phyloP scores from a whole-genome alignment of 2,113 vertebrate genomes.

The Ameiurus melas region DNA sequence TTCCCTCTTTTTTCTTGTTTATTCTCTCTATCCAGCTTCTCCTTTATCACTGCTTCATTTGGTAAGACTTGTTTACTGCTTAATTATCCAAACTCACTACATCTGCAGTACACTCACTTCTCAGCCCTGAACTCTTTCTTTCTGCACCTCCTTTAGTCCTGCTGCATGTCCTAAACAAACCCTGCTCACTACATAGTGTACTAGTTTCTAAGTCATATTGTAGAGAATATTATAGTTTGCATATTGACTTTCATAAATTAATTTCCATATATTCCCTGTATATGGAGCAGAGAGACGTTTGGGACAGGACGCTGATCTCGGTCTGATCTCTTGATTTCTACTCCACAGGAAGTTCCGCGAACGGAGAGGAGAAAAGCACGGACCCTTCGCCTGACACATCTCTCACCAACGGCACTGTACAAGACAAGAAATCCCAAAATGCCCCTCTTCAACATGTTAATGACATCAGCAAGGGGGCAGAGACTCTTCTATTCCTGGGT shows the following conservation, averaged over 20 bases:
- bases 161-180: background rate
- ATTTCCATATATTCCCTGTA: background rate
- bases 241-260: background rate
- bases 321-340: background rate
- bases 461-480: constrained; percentile 10
- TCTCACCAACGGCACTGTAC: constrained; percentile 57
- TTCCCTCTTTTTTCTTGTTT: background rate
- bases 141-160: background rate
- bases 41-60: constrained; percentile 1
- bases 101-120: background rate
- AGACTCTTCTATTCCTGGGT: constrained; percentile 50
- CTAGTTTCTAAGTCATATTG: background rate
- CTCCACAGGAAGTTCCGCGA: constrained; percentile 21
- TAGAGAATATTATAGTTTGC: background rate
- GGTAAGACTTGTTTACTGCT: constrained; percentile 14
- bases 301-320: background rate
- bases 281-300: background rate
- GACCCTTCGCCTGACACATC: constrained; percentile 19
- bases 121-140: background rate
- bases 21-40: background rate
- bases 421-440: background rate
- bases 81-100: background rate
- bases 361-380: background rate
- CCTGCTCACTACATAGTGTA: constrained; percentile 7
- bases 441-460: constrained; percentile 40